Evolutionary conservation across 2,113 vertebrate species (phyloP), one percentile per base, ranked within the genome.

Genomic region (Narcine bancroftii): DNA sequence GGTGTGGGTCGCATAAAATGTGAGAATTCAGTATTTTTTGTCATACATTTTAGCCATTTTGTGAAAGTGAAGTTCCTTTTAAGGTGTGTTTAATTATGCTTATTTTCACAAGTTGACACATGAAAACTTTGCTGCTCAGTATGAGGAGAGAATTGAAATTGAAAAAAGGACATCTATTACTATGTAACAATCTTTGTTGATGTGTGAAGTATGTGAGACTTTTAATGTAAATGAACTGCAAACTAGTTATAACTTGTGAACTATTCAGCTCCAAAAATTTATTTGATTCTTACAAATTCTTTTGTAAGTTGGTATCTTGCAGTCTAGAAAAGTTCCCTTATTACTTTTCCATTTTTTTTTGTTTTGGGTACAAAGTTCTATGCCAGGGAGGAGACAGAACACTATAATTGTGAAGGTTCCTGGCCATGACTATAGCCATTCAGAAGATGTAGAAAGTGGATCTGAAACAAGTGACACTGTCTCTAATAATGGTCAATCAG

Each of bases 371-470:
- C 65, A 45, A 91, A 99, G 98, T 36, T 96, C 98, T 0, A 96
- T 97, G 92, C 95, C 97, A 0, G 97, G 96, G 19, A 96, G 97
- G 60, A 96, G 98, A 29, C 99, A 99, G 95, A 99, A 99, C 95
- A 99, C 98, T 91, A 99, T 99, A 50, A 96, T 99, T 93, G 97
- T 99, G 92, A 99, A 99, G 94, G 98, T 99, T 47, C 99, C 98
- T 0, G 97, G 95, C 0, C 97, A 97, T 0, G 99, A 99, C 0
- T 98, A 99, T 93, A 97, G 98, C 93, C 99, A 99, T 95, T 96
- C 96, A 0, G 98, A 99, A 91, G 98, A 99, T 0, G 97, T 97
- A 76, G 99, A 99, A 87, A 99, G 99, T 0, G 98, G 98, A 42
- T 99, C 98, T 0, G 99, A 99, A 94, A 97, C 98, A 95, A 99